phyloP scores from a whole-genome alignment of 2,888 invertebrate genomes.

The Drosophila mayaguana region DNA sequence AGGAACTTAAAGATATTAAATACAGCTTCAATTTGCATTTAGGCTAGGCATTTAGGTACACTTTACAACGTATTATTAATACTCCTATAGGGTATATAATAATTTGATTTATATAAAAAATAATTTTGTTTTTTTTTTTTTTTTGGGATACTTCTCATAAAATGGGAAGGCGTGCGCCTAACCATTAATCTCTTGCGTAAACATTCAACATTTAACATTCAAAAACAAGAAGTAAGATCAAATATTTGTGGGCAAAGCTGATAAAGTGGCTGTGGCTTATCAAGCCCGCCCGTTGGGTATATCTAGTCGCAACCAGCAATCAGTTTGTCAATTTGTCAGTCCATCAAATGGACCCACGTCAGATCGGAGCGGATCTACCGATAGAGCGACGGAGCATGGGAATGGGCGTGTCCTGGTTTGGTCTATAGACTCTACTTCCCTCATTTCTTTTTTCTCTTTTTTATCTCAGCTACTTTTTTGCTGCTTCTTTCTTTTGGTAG shows the following conservation, averaged over 20 bases:
- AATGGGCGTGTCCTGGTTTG: constrained; percentile 34
- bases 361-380: constrained; percentile 25
- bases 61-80: neutral
- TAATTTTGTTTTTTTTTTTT: neutral
- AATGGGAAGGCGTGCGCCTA: constrained; percentile 69
- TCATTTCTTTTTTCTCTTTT: neutral
- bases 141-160: constrained; percentile 8
- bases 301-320: constrained; percentile 39
- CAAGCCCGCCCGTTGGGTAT: constrained; percentile 33
- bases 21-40: neutral
- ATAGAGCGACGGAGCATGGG: neutral
- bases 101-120: neutral
- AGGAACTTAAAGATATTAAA: too few species aligned
- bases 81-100: neutral
- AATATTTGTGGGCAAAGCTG: constrained; percentile 66
- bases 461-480: constrained; percentile 48
- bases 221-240: constrained; percentile 50
- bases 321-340: constrained; percentile 56
- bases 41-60: neutral
- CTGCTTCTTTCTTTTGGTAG: constrained; percentile 6
- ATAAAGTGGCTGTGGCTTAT: constrained; percentile 53
- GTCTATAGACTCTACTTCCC: neutral
- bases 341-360: constrained; percentile 56
- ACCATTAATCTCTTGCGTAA: constrained; percentile 79
- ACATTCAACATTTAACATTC: constrained; percentile 69